Evolutionary conservation across 2,113 vertebrate genomes (phyloP), one percentile per base, ranked within the genome.

Genomic region (Protomyctophum bolini): DNA sequence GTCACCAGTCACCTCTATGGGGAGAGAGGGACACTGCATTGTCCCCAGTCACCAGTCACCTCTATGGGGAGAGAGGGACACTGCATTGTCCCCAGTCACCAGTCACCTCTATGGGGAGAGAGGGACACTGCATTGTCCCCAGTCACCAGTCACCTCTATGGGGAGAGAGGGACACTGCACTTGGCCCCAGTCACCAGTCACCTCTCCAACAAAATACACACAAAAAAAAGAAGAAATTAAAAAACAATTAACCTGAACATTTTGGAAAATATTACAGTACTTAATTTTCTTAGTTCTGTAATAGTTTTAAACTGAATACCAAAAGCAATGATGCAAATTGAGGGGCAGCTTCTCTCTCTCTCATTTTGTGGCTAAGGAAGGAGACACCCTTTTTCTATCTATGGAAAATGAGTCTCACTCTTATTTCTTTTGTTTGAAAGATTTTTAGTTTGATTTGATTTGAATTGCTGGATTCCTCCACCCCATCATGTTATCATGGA

Each of bases 401-500:
- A n/a, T n/a, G 66, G 68, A 85, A 84, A 81, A 80, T 56, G 48
- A 88, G 61, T 62, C 74, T 70, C 65, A 52, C 83, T 81, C 60
- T 21, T 81, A 72, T 80, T 83, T 78, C 80, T 21, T 89, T 86
- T 86, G 74, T 68, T 89, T 88, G 86, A 85, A 76, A 83, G 73
- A 84, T 86, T 89, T 89, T 65, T 79, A 76, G 76, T 77, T 71
- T 85, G 79, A 55, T 88, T 89, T 91, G 82, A 82, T 89, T 89
- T 91, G 65, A 85, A 82, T 68, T 82, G 70, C 81, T 66, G 47
- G 63, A 78, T 73, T 80, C 63, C 60, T 76, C 70, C 72, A 85
- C 81, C 71, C 60, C 73, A 73, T 82, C 57, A 78, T 81, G 73
- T 70, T 82, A 86, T 83, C 74, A 85, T 76, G 77, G 83, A 75